Conservation (phyloP, 2,113 vertebrate genomes). For the Tringa solitaria region DNA sequence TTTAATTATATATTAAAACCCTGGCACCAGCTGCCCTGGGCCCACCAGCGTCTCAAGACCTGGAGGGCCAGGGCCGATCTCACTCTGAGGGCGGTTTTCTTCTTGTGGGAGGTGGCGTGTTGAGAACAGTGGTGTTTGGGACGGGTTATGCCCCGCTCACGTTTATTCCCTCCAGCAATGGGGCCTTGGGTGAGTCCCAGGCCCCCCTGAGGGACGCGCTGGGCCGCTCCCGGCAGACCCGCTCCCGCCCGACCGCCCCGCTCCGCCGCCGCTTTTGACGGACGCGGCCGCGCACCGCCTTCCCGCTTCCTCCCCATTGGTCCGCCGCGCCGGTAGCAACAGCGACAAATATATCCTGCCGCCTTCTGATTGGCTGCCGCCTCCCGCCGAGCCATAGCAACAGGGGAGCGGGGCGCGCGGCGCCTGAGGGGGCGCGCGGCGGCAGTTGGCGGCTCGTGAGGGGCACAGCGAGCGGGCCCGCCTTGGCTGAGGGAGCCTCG, state of each 20-base stretch:
- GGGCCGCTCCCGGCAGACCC: too few species aligned
- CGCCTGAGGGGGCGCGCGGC: background rate
- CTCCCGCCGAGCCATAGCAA: slow-evolving; percentile 62
- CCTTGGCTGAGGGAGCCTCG: background rate
- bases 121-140: rapidly evolving
- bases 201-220: rapidly evolving
- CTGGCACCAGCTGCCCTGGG: too few species aligned
- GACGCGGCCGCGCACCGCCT: background rate
- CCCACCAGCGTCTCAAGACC: background rate
- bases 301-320: slow-evolving; percentile 29
- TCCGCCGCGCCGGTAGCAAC: slow-evolving; percentile 48
- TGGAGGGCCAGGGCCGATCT: background rate
- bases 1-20: background rate
- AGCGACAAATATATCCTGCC: slow-evolving; percentile 52
- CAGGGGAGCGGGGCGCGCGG: background rate
- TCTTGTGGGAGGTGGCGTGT: background rate
- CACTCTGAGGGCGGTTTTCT: background rate
- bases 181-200: background rate
- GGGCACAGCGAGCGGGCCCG: background rate
- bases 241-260: rapidly evolving
- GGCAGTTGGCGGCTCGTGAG: background rate
- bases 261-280: background rate
- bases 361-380: slow-evolving; percentile 48
- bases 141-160: too few species aligned
- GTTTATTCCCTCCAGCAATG: rapidly evolving